These are phyloP conservation scores for Dasysyrphus albostriatus DNA, from an alignment of 2,888 invertebrate species.

Conservation along the genomic window DNA sequence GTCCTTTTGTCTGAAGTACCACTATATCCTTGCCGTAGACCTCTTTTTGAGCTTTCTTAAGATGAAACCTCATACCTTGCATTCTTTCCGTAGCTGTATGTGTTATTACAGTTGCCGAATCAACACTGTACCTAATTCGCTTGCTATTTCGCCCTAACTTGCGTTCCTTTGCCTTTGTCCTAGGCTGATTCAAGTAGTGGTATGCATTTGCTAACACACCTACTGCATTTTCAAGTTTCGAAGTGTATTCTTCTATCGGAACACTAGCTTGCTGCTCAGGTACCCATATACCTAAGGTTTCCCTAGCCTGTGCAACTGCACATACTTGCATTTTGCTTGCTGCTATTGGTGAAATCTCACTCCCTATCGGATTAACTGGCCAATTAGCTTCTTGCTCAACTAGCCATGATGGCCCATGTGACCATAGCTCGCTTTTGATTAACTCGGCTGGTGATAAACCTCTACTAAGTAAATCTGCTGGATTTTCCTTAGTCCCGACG, in stretches of 20 bases:
- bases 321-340: neutral
- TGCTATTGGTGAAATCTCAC: neutral
- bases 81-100: neutral
- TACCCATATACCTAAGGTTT: neutral
- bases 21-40: neutral
- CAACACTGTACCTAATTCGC: neutral
- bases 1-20: neutral
- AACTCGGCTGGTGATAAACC: neutral
- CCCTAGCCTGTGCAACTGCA: neutral
- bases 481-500: conserved; percentile 44
- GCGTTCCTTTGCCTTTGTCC: neutral
- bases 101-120: neutral
- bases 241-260: neutral
- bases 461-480: conserved; percentile 48
- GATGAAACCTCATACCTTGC: neutral
- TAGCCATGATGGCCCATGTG: conserved; percentile 9
- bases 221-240: neutral
- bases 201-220: conserved; percentile 8
- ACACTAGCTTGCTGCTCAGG: neutral
- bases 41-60: no score
- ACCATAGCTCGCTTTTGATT: conserved; percentile 2
- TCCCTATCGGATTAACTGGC: conserved; percentile 8
- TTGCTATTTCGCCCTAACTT: neutral
- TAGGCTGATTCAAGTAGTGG: neutral
- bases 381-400: neutral